These are phyloP conservation scores for Hypotaenidia philippensis DNA, from an alignment of 2,797 vertebrate genomes.

Conservation along the genomic window DNA sequence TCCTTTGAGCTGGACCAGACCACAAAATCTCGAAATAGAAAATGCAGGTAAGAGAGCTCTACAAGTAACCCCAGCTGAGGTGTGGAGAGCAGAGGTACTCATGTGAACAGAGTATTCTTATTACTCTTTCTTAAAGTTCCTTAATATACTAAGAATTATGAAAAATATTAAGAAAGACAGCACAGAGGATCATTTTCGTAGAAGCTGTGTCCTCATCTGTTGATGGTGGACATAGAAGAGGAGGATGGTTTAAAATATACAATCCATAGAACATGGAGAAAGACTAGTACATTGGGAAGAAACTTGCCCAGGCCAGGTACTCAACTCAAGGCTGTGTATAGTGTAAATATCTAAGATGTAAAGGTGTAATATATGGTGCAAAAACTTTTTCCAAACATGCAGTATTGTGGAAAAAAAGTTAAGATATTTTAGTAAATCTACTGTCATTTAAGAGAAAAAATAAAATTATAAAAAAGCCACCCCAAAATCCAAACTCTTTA, in stretches of 20 bases:
- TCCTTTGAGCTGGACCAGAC: background rate
- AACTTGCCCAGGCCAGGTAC: background rate
- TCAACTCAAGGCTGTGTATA: background rate
- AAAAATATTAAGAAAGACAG: background rate
- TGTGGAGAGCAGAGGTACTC: background rate
- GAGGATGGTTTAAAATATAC: background rate
- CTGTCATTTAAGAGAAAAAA: background rate
- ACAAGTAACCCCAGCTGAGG: background rate
- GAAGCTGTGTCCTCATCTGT: background rate
- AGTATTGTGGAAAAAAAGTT: background rate
- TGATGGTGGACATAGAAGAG: background rate
- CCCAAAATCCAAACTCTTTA: background rate
- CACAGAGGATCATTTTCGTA: background rate
- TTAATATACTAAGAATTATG: background rate
- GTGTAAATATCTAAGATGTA: rapidly evolving
- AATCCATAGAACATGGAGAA: background rate
- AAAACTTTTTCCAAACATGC: background rate
- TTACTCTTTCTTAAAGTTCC: background rate
- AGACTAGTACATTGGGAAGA: background rate
- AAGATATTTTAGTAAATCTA: background rate
- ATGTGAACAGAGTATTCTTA: background rate
- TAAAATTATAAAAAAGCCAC: too few species aligned
- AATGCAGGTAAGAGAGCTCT: background rate
- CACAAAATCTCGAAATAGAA: background rate
- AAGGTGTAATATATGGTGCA: background rate